Evolutionary conservation across 2,888 invertebrate species (phyloP).

Genomic region (Dendrolimus houi): DNA sequence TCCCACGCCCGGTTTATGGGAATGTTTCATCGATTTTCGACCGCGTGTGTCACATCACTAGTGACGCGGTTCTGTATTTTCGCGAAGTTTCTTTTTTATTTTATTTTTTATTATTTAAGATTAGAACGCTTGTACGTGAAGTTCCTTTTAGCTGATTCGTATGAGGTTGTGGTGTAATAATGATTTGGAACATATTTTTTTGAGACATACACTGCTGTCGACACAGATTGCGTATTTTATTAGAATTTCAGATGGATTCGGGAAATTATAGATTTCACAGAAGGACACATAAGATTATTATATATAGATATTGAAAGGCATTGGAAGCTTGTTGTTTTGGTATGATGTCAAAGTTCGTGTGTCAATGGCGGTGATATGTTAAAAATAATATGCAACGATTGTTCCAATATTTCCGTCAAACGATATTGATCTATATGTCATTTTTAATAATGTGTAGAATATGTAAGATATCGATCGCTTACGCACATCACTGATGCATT

Average conservation of each 20-base stretch:
- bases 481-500: conserved; percentile 37
- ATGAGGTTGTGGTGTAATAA: conserved; percentile 24
- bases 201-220: no score
- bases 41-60: conserved; percentile 32
- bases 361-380: no score
- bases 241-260: no score
- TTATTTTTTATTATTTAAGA: conserved; percentile 17
- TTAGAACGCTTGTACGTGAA: conserved; percentile 20
- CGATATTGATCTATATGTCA: conserved; percentile 6
- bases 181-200: neutral
- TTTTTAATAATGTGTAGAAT: neutral
- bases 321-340: no score
- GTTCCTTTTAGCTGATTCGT: conserved; percentile 22
- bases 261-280: no score
- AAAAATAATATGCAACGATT: conserved; percentile 13
- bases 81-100: conserved; percentile 19
- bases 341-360: no score
- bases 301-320: no score
- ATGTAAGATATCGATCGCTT: conserved; percentile 23
- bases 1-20: neutral
- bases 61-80: conserved; percentile 19
- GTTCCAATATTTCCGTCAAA: conserved; percentile 15
- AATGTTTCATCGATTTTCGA: conserved; percentile 6
- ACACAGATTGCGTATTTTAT: no score
- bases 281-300: no score